Evolutionary conservation across 1,140 invertebrate genomes (phyloP).

Genomic region (Aphelenchoides fujianensis): DNA sequence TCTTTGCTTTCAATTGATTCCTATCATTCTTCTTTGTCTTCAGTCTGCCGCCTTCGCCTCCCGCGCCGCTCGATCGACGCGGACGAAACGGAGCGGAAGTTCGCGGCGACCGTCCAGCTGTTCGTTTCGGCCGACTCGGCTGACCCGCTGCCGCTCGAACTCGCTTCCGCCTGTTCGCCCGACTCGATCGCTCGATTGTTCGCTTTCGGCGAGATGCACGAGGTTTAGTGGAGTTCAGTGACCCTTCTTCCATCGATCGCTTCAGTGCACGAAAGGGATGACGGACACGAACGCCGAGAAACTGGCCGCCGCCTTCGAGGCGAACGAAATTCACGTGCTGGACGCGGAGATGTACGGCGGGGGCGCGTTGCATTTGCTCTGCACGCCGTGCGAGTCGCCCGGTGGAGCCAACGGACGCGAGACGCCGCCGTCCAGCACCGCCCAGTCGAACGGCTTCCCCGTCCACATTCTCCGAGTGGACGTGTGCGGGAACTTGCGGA

Average conservation of each 20-base stretch:
- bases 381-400: not conserved
- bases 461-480: slow-evolving; percentile 2
- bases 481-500: not conserved
- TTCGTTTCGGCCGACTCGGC: not conserved
- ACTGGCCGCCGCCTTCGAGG: not conserved
- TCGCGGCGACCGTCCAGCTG: slow-evolving; percentile 2
- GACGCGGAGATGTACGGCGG: slow-evolving; percentile 6
- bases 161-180: not conserved
- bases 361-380: not conserved
- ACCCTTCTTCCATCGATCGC: not conserved
- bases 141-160: not conserved
- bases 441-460: not conserved
- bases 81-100: not conserved
- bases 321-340: not conserved
- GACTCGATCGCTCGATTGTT: slow-evolving; percentile 4
- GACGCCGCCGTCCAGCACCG: not conserved
- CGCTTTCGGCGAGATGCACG: slow-evolving; percentile 4
- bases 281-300: not conserved
- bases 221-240: not conserved
- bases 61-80: not conserved
- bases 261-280: not conserved
- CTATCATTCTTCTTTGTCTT: not conserved
- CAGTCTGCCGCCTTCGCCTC: slow-evolving; percentile 5
- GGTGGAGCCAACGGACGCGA: not conserved
- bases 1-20: slow-evolving; percentile 13